Base-by-base conservation (phyloP, 2,888 invertebrate genomes). In the Melieria crassipennis region DNA sequence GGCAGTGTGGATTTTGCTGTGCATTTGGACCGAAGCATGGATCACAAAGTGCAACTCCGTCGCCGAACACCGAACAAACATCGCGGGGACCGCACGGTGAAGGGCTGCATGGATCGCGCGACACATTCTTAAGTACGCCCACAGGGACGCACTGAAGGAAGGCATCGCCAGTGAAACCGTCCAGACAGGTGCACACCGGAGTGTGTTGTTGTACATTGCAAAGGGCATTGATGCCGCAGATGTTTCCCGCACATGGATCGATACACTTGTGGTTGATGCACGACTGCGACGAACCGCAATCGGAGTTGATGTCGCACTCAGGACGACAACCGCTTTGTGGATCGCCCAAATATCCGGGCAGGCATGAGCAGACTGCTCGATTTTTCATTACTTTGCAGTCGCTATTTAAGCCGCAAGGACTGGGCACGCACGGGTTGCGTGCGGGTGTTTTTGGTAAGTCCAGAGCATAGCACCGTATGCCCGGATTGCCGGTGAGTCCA, bases 301-400 rank as follows among this genome's bases (percentile, higher is more conserved):
- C 95, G 0, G 94, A 92, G 85, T 95, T 94, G 79, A 93, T 90
- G n/a, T 91, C 89, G 85, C 95, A 94, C 87, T 95, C 94, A 43
- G 94, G 92, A 81, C 90, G 90, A 83, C 92, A 95, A 78, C 93
- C 94, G 66, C 89, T 87, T 76, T 91, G 91, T 4, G 96, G 95
- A 87, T 96, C 92, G 9, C 96, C 96, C 72, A 91, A 86, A 82
- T 92, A 94, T 74, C 92, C 92, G 7, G 91, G 89, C 61, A 92
- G 87, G 81, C 95, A 95, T 0, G 92, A 92, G 84, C 95, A 96
- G 43, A 93, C 90, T 13, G 94, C 92, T 78, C 91, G 88, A 71
- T 91, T 90, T 62, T 89, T 89, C 65, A 92, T 86, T 73, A 93
- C 90, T 83, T 92, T 91, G 81, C 95, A 95, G 73, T 93, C 88